Conservation (phyloP, 92 coral and sea anemone genomes). For the Parazoanthus darwini region DNA sequence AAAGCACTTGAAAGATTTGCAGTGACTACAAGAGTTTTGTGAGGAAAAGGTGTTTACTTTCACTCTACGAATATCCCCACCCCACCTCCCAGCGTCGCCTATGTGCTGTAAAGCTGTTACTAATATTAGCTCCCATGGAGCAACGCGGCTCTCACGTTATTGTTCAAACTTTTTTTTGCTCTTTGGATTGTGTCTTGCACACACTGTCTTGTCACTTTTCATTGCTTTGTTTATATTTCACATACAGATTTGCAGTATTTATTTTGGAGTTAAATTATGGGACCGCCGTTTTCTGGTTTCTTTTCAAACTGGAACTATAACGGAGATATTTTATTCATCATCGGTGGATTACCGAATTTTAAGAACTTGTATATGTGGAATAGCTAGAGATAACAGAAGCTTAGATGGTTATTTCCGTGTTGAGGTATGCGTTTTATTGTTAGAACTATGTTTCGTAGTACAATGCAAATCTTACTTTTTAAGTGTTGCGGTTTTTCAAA, state of each 20-base stretch:
- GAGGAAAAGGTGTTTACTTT: too few species aligned
- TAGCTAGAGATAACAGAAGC: neutral
- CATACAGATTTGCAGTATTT: conserved; percentile 16
- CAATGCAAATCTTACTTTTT: too few species aligned
- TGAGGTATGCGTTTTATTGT: neutral
- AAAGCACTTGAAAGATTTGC: neutral
- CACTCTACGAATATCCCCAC: neutral
- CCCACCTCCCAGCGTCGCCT: neutral
- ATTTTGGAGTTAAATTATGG: conserved; percentile 21
- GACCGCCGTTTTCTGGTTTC: neutral
- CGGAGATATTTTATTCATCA: conserved; percentile 16
- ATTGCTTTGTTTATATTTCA: neutral
- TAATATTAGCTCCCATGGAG: too few species aligned
- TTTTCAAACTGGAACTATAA: neutral
- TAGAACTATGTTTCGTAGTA: too few species aligned
- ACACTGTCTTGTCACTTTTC: neutral
- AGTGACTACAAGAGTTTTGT: neutral
- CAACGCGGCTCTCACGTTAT: too few species aligned
- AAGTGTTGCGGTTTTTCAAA: too few species aligned
- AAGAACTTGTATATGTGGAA: neutral
- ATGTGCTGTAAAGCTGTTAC: neutral
- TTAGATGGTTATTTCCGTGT: neutral
- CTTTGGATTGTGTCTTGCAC: neutral
- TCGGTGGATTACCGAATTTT: neutral
- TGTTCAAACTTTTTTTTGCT: neutral